Conservation (phyloP, 2,888 invertebrate genomes). For the Crepidodera aurea region DNA sequence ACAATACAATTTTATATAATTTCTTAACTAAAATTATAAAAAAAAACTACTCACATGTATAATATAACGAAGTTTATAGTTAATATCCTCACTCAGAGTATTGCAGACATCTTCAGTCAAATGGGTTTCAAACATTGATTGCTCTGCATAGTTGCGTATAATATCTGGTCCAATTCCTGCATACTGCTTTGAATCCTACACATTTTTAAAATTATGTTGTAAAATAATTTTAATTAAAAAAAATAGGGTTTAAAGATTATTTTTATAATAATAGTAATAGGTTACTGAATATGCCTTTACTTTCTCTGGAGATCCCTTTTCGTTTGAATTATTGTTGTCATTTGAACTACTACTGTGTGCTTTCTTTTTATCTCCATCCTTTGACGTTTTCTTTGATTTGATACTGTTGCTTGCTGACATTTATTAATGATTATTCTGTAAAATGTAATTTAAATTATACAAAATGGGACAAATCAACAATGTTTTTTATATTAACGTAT, state of each 20-base stretch:
- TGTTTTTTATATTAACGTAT: neutral
- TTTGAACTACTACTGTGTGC: constrained; percentile 38
- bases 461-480: neutral
- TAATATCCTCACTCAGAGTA: constrained; percentile 57
- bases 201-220: constrained; percentile 18
- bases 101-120: constrained; percentile 54
- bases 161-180: constrained; percentile 57
- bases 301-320: constrained; percentile 53
- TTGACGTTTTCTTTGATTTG: constrained; percentile 52
- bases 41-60: constrained; percentile 55
- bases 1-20: no score
- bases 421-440: neutral
- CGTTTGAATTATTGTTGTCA: constrained; percentile 44
- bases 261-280: no score
- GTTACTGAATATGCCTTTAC: constrained; percentile 37
- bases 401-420: constrained; percentile 36
- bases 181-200: constrained; percentile 54
- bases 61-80: constrained; percentile 57
- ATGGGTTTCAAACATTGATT: constrained; percentile 50
- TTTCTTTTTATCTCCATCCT: constrained; percentile 53
- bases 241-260: no score
- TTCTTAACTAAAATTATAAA: no score
- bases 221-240: neutral
- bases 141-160: constrained; percentile 55
- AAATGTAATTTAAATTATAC: neutral